Evolutionary conservation across 2,797 vertebrate species (phyloP), one percentile per base, ranked within the genome.

Genomic region (Melanotaenia boesemani): DNA sequence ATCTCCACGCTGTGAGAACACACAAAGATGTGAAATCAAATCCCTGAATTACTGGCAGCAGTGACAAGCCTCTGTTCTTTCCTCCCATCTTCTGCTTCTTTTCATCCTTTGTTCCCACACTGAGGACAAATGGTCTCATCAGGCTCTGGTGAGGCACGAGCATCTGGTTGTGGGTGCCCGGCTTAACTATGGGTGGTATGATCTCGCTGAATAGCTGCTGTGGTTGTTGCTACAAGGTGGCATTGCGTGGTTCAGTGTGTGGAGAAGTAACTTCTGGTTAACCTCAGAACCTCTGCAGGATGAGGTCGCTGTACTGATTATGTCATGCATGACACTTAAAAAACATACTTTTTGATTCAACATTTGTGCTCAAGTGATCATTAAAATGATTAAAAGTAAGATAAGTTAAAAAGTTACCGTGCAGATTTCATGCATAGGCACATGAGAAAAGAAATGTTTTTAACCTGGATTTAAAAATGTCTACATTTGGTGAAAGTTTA

Each of bases 11-110:
- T 46, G 72, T 18, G 88, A 92, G 92, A 91, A 91, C 74, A 41
- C 69, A 86, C 77, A 81, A 76, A 82, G 82, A 91, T 87, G 68
- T 20, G 61, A 88, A 90, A 88, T 88, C 81, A 88, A 88, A 91
- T 89, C 83, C 80, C 41, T 61, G 76, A 82, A 75, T 79, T 77
- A 76, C 83, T 70, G 83, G 80, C 80, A 85, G 83, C 72, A 26
- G 73, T 46, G 59, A 80, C 76, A 74, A 82, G 84, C 86, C 86
- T 90, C 58, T 68, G n/a, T n/a, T 73, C 73, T 77, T 67, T 87
- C 67, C 82, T 69, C 26, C 24, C 0, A 16, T 26, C 76, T 39
- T 84, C 68, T 71, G 58, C 50, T 66, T 68, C 67, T 74, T 86
- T 84, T 88, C 60, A 81, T 84, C 70, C 83, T 59, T 59, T 30